These are phyloP conservation scores for Erethizon dorsatum DNA, from an alignment of 2,797 vertebrate genomes.

Conservation along the genomic window DNA sequence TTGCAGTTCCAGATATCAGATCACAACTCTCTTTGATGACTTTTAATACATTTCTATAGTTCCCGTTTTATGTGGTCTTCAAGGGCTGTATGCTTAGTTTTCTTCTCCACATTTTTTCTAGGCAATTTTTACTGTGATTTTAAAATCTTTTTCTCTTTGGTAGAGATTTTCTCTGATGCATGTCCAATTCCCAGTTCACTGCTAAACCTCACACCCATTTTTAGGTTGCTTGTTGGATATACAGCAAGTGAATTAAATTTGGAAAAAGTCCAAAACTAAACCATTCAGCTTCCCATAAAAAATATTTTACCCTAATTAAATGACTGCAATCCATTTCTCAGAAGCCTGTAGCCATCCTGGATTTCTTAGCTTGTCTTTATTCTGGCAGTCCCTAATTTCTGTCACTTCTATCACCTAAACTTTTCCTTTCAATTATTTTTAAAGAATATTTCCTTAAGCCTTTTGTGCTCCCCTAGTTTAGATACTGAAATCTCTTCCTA, in stretches of 20 bases:
- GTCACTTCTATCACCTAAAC: background rate
- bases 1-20: background rate
- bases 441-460: background rate
- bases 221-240: background rate
- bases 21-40: background rate
- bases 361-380: background rate
- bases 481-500: background rate
- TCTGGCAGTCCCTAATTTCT: background rate
- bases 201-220: background rate
- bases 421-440: background rate
- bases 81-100: background rate
- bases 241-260: constrained; percentile 20
- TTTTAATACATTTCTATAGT: background rate
- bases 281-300: constrained; percentile 19
- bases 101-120: background rate
- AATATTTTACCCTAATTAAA: background rate
- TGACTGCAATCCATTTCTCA: background rate
- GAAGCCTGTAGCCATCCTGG: background rate
- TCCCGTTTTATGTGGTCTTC: background rate
- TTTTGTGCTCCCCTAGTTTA: background rate
- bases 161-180: background rate
- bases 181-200: background rate
- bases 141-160: constrained; percentile 16
- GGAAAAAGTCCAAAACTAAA: constrained; percentile 6
- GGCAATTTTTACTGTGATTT: background rate